Base-by-base conservation (phyloP, 1,140 invertebrate genomes). In the Thaumetopoea pityocampa region DNA sequence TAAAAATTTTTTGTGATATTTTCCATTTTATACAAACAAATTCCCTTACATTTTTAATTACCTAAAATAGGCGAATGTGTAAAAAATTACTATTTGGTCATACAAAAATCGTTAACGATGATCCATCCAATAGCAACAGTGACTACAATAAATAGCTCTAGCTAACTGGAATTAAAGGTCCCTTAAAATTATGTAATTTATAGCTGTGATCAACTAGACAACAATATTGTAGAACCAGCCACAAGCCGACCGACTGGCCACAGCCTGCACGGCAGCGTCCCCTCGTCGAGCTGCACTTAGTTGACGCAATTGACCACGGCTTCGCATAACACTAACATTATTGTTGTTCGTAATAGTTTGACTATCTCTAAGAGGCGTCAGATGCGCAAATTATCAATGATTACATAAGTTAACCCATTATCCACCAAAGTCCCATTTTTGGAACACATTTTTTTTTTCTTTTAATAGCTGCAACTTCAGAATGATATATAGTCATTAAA, bases 151-250 rank as follows among this genome's bases (percentile, higher is more conserved):
- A 79, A 77, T 81, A 83, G 72, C 79, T 78, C 72, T 84, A 83
- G 67, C 79, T 83, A 84, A 80, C 64, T 81, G 80, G 80, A 84
- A 84, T 84, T 84, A 71, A 81, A 84, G 80, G 80, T 84, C 80
- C 80, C 80, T 84, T 84, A 84, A 74, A 81, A 79, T 71, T 81
- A 80, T 79, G 65, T 80, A 77, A 69, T 69, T 72, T 71, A 74
- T 66, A 78, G 67, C 77, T 56, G 77, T 74, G 80, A 69, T 78
- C 77, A 80, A 79, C 51, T 67, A 77, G 34, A 61, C 66, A 64
- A 51, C 37, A 36, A 41, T 33, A 24, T 48, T 19, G 41, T 7
- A n/a, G 19, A 23, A 30, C 34, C 27, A 23, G 29, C 5, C 27
- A n/a, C 32, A 22, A 27, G 22, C 30, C 24, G 15, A 38, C 16